phyloP scores from a whole-genome alignment of 30 jellyfish, hydroid and myxozoan genomes.

The Turritopsis dohrnii region DNA sequence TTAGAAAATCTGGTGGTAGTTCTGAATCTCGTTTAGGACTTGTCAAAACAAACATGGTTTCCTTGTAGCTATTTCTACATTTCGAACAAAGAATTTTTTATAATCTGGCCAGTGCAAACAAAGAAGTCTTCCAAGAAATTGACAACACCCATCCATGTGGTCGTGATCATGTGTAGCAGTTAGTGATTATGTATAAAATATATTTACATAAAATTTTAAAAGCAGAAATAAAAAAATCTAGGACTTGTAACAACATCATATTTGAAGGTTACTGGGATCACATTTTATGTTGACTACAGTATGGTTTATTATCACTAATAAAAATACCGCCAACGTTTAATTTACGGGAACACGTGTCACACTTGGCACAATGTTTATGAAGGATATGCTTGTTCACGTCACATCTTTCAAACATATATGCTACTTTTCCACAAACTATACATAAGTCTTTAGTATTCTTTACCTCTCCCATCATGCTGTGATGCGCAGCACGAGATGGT shows the following conservation, averaged over 20 bases:
- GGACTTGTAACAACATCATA: background rate
- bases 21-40: slow-evolving; percentile 4
- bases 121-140: background rate
- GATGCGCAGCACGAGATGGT: background rate
- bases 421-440: slow-evolving; percentile 64
- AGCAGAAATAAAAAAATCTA: background rate
- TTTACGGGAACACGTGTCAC: slow-evolving; percentile 64
- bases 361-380: slow-evolving; percentile 70
- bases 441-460: slow-evolving; percentile 45
- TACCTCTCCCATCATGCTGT: background rate
- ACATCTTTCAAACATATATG: slow-evolving; percentile 62
- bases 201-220: background rate
- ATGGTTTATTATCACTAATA: slow-evolving; percentile 39
- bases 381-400: slow-evolving; percentile 52
- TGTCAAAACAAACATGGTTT: slow-evolving; percentile 7
- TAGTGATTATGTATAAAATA: background rate
- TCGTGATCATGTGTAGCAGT: background rate
- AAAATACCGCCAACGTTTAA: slow-evolving; percentile 61
- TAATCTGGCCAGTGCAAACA: background rate
- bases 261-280: background rate
- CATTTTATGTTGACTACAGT: slow-evolving; percentile 34
- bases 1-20: background rate
- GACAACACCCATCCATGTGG: background rate
- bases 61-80: background rate
- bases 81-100: too few species aligned